These are phyloP conservation scores for Drosophila melanosoma DNA, from an alignment of 2,888 invertebrate species.

Conservation along the genomic window DNA sequence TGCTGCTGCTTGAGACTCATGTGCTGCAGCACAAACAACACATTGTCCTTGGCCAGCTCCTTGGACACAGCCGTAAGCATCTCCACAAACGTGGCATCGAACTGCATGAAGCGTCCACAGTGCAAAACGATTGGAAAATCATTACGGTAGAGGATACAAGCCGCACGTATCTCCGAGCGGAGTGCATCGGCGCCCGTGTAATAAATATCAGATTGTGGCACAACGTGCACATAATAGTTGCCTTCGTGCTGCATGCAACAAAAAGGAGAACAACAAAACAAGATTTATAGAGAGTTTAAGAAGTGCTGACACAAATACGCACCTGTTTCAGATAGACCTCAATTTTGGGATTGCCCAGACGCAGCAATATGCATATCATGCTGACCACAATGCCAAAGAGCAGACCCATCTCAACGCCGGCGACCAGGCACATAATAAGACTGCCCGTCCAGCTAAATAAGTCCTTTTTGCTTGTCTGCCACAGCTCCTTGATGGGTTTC, in stretches of 20 bases:
- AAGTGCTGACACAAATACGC: slow-evolving; percentile 3
- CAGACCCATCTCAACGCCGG: slow-evolving; percentile 93
- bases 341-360: slow-evolving; percentile 88
- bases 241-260: slow-evolving; percentile 84
- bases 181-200: slow-evolving; percentile 90
- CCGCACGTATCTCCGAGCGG: slow-evolving; percentile 86
- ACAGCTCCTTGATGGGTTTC: slow-evolving; percentile 85
- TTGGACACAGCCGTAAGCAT: slow-evolving; percentile 87
- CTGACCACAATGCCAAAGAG: slow-evolving; percentile 89
- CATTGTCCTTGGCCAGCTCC: slow-evolving; percentile 86
- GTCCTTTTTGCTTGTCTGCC: slow-evolving; percentile 88
- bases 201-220: slow-evolving; percentile 88
- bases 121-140: slow-evolving; percentile 87
- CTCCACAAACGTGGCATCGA: slow-evolving; percentile 90
- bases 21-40: slow-evolving; percentile 85
- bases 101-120: slow-evolving; percentile 87
- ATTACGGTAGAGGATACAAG: slow-evolving; percentile 85
- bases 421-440: slow-evolving; percentile 88
- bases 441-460: slow-evolving; percentile 89
- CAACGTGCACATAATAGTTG: slow-evolving; percentile 87
- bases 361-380: slow-evolving; percentile 88
- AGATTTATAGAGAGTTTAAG: too few relatives aligned
- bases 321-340: slow-evolving; percentile 76
- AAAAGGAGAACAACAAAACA: not conserved
- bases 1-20: slow-evolving; percentile 67